Percentiles rank a stretch among this genome's conserved stretches.
phyloP scores from a whole-genome alignment of 1,140 invertebrate species.

The Galendromus occidentalis region DNA sequence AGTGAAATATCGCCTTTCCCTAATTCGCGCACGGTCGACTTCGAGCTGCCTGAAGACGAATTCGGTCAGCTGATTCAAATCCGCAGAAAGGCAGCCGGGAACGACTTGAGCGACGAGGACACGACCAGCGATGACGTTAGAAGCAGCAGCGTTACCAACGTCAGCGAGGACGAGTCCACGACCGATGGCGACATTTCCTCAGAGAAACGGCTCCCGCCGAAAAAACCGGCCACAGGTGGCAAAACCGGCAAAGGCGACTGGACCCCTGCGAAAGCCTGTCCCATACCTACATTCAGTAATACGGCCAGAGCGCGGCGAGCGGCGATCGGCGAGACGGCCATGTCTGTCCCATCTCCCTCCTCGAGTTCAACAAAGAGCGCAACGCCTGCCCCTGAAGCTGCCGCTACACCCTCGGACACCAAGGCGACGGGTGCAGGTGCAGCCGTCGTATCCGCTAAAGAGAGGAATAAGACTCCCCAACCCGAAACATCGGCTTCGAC shows the following conservation, averaged over 20 bases:
- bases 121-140: background rate
- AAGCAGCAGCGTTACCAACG: too few species aligned
- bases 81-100: background rate
- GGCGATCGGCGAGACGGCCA: background rate
- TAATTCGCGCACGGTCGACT: background rate
- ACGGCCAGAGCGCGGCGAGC: background rate
- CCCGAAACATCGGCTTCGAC: background rate
- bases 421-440: background rate
- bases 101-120: background rate
- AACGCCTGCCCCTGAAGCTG: background rate
- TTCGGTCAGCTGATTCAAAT: background rate
- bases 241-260: constrained; percentile 1
- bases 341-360: background rate
- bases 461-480: background rate
- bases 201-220: background rate
- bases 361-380: background rate
- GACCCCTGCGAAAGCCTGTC: background rate
- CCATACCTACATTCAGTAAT: background rate
- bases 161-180: background rate
- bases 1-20: constrained; percentile 6
- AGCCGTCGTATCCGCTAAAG: background rate
- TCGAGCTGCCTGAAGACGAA: constrained; percentile 9
- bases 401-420: background rate
- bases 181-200: background rate
- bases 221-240: background rate